Evolutionary conservation across 2,888 invertebrate genomes (phyloP).

Genomic region (Lymantria dispar): DNA sequence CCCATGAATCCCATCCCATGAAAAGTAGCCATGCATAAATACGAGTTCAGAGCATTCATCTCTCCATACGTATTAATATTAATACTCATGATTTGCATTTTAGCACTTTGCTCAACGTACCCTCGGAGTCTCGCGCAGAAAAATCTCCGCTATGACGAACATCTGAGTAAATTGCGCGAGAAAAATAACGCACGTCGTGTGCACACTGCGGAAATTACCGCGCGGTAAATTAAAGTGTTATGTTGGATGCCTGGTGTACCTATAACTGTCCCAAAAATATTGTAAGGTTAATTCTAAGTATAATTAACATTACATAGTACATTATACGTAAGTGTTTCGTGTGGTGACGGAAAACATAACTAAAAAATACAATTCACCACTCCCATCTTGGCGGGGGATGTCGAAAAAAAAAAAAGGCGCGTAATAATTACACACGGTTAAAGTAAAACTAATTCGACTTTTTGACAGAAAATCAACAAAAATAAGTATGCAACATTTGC

Average conservation of each 20-base stretch:
- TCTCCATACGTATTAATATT: constrained; percentile 61
- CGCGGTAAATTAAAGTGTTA: constrained; percentile 33
- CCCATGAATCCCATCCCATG: too few species aligned
- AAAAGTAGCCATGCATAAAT: constrained; percentile 47
- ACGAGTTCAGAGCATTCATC: constrained; percentile 40
- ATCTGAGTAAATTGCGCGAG: constrained; percentile 73
- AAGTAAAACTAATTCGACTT: too few species aligned
- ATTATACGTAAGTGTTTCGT: too few species aligned
- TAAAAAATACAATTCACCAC: too few species aligned
- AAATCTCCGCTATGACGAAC: constrained; percentile 72
- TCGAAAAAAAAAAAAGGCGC: too few species aligned
- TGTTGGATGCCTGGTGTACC: constrained; percentile 26
- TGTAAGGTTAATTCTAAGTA: constrained; percentile 35
- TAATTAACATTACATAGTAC: background rate
- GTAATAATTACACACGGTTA: too few species aligned
- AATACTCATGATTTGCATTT: constrained; percentile 72
- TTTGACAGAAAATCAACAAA: too few species aligned
- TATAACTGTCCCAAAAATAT: constrained; percentile 11
- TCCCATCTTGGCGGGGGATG: too few species aligned
- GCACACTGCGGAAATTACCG: constrained; percentile 55
- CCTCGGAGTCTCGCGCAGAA: constrained; percentile 47
- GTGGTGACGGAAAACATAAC: too few species aligned
- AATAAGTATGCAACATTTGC: too few species aligned
- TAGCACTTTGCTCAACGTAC: constrained; percentile 44
- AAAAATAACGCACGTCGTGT: constrained; percentile 61